These are phyloP conservation scores for Acleris holmiana DNA, from an alignment of 2,888 invertebrate species.

Conservation along the genomic window DNA sequence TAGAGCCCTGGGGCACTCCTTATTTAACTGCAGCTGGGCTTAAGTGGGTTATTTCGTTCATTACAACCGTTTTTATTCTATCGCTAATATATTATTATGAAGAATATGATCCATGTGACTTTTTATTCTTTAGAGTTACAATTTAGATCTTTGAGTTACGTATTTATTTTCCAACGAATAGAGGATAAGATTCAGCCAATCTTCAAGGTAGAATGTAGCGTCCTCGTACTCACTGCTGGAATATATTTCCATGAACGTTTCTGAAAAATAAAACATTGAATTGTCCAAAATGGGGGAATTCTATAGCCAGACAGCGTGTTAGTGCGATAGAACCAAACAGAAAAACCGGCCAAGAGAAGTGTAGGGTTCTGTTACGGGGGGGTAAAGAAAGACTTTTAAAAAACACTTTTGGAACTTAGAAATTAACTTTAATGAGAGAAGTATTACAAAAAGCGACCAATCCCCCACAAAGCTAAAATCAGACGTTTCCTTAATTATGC, in stretches of 20 bases:
- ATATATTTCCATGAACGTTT: conserved; percentile 91
- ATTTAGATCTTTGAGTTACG: conserved; percentile 20
- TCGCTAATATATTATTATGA: not conserved
- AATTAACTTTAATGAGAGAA: too few species aligned
- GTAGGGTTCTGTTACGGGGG: too few species aligned
- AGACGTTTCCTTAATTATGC: too few species aligned
- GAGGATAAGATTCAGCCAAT: conserved; percentile 95
- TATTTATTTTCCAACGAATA: conserved; percentile 86
- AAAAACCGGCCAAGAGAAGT: conserved; percentile 10
- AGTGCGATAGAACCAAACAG: conserved; percentile 9
- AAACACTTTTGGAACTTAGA: too few species aligned
- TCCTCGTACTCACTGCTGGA: conserved; percentile 86
- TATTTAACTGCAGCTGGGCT: too few species aligned
- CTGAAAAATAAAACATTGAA: conserved; percentile 78
- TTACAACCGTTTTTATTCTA: too few species aligned
- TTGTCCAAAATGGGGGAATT: conserved; percentile 5
- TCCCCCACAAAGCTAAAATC: too few species aligned
- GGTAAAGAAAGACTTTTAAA: too few species aligned
- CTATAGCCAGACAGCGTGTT: conserved; percentile 59
- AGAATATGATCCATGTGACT: not conserved
- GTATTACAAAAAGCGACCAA: too few species aligned
- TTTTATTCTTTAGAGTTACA: conserved; percentile 16
- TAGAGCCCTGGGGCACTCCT: too few species aligned
- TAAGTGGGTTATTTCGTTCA: too few species aligned
- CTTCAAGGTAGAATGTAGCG: conserved; percentile 94